Evolutionary conservation across 2,888 invertebrate species (phyloP).

Genomic region (Erebia palarica): DNA sequence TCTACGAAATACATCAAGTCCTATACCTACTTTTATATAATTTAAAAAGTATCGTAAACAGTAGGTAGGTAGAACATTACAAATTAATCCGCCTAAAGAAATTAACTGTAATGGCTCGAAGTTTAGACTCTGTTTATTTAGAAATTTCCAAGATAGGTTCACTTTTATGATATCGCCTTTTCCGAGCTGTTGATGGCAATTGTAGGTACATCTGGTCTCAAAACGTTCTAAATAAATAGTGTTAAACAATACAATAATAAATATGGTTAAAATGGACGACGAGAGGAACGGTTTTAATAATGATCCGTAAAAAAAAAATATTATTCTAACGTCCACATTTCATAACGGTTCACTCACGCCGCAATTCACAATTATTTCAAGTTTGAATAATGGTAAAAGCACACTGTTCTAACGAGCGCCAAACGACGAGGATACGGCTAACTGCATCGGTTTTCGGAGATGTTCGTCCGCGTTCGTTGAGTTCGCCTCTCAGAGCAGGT

Average conservation of each 20-base stretch:
- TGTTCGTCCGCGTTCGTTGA: no score
- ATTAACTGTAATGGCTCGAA: not conserved
- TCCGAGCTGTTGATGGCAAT: not conserved
- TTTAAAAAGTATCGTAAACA: constrained; percentile 1
- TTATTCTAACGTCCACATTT: not conserved
- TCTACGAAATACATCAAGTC: constrained; percentile 2
- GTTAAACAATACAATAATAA: not conserved
- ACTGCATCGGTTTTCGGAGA: not conserved
- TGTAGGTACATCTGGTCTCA: no score
- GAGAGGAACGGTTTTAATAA: not conserved
- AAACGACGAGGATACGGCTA: not conserved
- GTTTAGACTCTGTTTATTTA: not conserved
- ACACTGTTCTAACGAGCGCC: not conserved
- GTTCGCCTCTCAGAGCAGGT: no score
- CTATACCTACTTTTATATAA: not conserved
- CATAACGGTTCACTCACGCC: not conserved
- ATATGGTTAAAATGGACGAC: constrained; percentile 11
- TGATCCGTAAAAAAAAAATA: not conserved
- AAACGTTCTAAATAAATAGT: not conserved
- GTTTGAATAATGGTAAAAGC: not conserved
- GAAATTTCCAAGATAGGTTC: not conserved
- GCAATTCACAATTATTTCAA: constrained; percentile 1
- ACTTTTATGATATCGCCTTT: not conserved
- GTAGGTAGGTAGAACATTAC: not conserved
- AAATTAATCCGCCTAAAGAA: not conserved